Base-by-base conservation (phyloP, 2,113 vertebrate genomes). In the Numida meleagris region DNA sequence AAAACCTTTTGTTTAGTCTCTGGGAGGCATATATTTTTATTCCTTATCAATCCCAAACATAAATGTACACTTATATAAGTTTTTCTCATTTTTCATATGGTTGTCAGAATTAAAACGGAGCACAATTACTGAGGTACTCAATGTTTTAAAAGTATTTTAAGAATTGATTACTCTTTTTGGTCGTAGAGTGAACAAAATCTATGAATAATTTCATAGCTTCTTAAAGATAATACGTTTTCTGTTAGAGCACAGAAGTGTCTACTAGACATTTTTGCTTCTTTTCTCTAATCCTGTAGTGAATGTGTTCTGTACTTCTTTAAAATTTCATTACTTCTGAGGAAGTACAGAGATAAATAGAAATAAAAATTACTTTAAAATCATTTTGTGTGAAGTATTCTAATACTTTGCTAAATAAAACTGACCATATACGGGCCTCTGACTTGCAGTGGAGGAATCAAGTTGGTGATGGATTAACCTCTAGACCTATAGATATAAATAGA, bases 1-100 rank as follows among this genome's bases (percentile, higher is more conserved):
- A 76, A 89, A 94, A 42, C 14, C 53, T 82, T 78, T 93, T 81
- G 48, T 93, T 88, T 94, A 55, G 43, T 34, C 63, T 88, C 18
- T 67, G 43, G 40, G 70, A 80, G 74, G 31, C 43, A 43, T 38
- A 23, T 36, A 71, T 84, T 94, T 84, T 11, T 75, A 43, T 80
- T 84, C 14, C 12, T 10, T 53, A 34, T 62, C 34, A 67, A 85
- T 62, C 16, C 58, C 33, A 61, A 67, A 68, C 55, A 36, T 25
- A 43, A 77, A 62, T 29, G 7, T 36, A 25, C 27, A 40, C 38
- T 63, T 48, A 21, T 42, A 24, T 29, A 61, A 10, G 11, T 48
- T 66, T 53, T 61, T 31, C 27, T 91, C 46, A 20, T 65, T 86
- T 86, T 79, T 75, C 31, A 25, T 36, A 50, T 50, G 21, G 29